phyloP scores from a whole-genome alignment of 2,113 vertebrate genomes.

The Oceanodroma tethys region DNA sequence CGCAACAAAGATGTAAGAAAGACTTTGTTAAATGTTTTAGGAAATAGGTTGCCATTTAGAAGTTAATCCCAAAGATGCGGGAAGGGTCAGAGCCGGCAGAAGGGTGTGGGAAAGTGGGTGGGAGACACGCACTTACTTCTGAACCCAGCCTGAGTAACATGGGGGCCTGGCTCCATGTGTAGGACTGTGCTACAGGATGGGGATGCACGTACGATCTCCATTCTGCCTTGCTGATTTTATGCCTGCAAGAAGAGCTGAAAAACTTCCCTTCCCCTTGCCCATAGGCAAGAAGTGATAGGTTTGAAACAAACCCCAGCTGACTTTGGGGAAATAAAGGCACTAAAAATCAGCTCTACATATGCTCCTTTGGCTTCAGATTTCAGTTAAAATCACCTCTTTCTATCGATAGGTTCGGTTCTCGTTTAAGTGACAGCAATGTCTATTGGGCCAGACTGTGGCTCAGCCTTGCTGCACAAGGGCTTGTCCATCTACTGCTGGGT shows the following conservation, averaged over 20 bases:
- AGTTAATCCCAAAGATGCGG: neutral
- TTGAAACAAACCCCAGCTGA: neutral
- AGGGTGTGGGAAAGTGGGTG: neutral
- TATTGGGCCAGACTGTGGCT: neutral
- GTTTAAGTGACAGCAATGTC: neutral
- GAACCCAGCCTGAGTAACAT: neutral
- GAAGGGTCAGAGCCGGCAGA: neutral
- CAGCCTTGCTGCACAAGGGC: neutral
- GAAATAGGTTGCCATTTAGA: neutral
- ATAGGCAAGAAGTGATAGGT: neutral
- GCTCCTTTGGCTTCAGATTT: neutral
- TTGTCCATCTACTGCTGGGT: neutral
- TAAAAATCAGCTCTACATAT: neutral
- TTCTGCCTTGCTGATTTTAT: neutral
- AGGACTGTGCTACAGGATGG: neutral
- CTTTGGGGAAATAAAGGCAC: neutral
- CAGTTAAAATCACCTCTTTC: neutral
- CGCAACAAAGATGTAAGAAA: neutral
- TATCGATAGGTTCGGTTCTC: neutral
- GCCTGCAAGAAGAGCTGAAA: neutral
- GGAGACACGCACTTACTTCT: neutral
- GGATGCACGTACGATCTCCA: rapidly evolving
- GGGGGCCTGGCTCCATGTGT: neutral
- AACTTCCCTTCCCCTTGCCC: neutral
- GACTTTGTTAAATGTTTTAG: neutral